A percentile compares a stretch with the other conserved stretches of the same genome.
phyloP scores from a whole-genome alignment of 2,113 vertebrate genomes.

The Pterocles burchelli region DNA sequence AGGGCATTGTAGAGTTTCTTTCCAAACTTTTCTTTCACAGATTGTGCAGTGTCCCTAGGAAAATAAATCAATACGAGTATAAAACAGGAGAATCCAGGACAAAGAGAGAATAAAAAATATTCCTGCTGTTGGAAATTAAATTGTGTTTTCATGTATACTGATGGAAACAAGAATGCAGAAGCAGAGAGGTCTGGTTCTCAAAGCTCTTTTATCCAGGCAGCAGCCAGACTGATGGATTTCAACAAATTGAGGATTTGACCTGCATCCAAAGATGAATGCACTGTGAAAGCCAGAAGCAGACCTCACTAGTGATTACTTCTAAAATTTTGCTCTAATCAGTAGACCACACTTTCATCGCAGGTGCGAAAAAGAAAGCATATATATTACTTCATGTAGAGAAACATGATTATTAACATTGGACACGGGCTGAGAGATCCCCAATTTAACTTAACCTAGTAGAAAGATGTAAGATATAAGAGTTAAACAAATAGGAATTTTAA shows the following conservation, averaged over 20 bases:
- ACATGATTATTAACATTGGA: not conserved
- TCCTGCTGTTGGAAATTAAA: not conserved
- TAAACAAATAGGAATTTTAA: not conserved
- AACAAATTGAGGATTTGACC: not conserved
- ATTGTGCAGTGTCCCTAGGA: slow-evolving; percentile 91
- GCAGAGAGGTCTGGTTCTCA: not conserved
- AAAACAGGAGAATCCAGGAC: not conserved
- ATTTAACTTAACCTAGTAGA: not conserved
- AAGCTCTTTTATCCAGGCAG: not conserved
- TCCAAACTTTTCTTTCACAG: slow-evolving; percentile 97
- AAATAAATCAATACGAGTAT: not conserved
- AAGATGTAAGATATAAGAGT: not conserved
- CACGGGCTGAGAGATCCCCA: not conserved
- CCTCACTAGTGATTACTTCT: not conserved
- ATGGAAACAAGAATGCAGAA: not conserved
- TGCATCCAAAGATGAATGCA: not conserved
- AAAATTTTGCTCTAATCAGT: not conserved
- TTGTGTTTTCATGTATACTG: not conserved
- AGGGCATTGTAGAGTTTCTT: slow-evolving; percentile 93
- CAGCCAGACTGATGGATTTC: not conserved
- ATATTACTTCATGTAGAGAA: not conserved
- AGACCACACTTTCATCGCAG: not conserved
- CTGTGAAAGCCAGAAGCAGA: not conserved
- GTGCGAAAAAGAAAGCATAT: not conserved
- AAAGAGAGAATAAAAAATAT: not conserved